Evolutionary conservation across 2,888 invertebrate species (phyloP).

Genomic region (Hirtodrosophila alboralis): DNA sequence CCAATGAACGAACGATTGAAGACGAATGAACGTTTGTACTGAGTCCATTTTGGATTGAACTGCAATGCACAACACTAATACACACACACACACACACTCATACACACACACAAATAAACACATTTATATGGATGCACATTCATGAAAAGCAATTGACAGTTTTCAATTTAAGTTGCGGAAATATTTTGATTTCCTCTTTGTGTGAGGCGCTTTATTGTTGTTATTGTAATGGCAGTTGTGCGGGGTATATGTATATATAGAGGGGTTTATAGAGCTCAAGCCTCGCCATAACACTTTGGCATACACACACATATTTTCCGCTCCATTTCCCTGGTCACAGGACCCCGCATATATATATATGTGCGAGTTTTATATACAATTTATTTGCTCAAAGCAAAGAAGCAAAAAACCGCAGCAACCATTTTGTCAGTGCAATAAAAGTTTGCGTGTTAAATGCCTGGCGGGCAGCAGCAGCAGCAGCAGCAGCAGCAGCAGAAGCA

Average conservation of each 20-base stretch:
- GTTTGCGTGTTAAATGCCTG: constrained; percentile 76
- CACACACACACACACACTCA: constrained; percentile 1
- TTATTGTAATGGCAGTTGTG: constrained; percentile 5
- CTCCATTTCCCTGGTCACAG: constrained; percentile 72
- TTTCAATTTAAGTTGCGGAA: constrained; percentile 76
- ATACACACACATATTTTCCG: constrained; percentile 75
- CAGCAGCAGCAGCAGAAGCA: not conserved
- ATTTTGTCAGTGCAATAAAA: constrained; percentile 78
- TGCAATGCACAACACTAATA: no score
- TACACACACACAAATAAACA: constrained; percentile 5
- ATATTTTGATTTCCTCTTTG: constrained; percentile 68
- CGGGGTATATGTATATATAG: no score
- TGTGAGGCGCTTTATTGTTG: constrained; percentile 34
- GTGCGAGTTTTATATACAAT: constrained; percentile 23
- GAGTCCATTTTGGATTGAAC: no score
- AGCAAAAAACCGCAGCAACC: constrained; percentile 56
- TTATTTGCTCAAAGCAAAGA: constrained; percentile 45
- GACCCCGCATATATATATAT: constrained; percentile 22
- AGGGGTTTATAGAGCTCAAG: constrained; percentile 20
- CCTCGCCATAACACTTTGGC: constrained; percentile 49
- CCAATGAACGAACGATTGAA: no score
- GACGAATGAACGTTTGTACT: no score
- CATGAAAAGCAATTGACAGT: constrained; percentile 69
- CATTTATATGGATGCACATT: constrained; percentile 2
- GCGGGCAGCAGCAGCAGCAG: constrained; percentile 28